phyloP scores from a whole-genome alignment of 2,113 vertebrate species.

The Lamprotornis superbus region DNA sequence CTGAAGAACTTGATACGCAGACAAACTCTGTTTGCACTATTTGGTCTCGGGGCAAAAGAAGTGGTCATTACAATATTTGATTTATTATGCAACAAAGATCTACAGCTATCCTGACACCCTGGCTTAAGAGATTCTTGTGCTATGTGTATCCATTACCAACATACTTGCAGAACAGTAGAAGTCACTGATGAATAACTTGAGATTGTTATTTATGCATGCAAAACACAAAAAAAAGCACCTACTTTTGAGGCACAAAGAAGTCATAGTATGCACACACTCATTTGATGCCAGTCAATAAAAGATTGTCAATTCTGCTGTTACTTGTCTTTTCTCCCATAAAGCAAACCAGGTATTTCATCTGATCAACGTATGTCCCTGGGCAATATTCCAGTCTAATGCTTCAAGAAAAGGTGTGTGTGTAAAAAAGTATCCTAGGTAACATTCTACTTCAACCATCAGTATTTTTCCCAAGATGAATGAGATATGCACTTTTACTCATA shows the following conservation, averaged over 20 bases:
- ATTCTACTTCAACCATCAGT: neutral
- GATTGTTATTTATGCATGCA: neutral
- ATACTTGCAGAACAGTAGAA: neutral
- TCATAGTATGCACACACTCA: neutral
- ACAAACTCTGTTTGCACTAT: neutral
- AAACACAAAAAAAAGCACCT: neutral
- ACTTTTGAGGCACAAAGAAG: neutral
- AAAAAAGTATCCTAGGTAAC: neutral
- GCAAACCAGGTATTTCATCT: neutral
- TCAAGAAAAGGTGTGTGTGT: neutral
- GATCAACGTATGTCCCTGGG: neutral
- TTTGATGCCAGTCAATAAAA: neutral
- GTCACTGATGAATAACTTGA: neutral
- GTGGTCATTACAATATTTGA: neutral
- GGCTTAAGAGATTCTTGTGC: neutral
- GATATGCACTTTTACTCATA: neutral
- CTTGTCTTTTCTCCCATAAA: neutral
- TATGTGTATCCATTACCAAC: neutral
- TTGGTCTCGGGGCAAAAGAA: neutral
- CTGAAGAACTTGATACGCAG: neutral
- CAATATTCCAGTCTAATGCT: neutral
- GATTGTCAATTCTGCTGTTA: neutral
- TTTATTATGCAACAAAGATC: neutral
- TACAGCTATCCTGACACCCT: neutral
- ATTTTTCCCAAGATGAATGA: neutral